Evolutionary conservation across 1,140 invertebrate species (phyloP), one percentile per base, ranked within the genome.

Genomic region (Drosophila paulistorum): DNA sequence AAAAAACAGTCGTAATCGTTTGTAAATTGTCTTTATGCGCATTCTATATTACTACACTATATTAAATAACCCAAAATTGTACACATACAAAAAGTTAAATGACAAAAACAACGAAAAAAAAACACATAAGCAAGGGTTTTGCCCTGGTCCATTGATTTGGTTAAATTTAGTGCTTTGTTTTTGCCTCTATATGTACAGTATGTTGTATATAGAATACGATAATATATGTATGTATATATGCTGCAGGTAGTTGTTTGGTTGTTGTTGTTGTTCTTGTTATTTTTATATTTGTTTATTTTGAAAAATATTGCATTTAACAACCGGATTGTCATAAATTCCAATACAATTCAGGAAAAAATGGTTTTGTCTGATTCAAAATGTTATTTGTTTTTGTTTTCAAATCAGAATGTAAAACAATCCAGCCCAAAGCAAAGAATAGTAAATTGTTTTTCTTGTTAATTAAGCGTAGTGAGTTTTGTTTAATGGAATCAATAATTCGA

Each of bases 191-290:
- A 81, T 81, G 60, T 74, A 70, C 75, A 72, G 30, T 73, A 64
- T 45, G 30, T 66, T 35, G 63, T 70, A 60, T 76, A 67, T 69
- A 82, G 64, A 84, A 66, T 75, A 54, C 73, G 61, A 67, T 71
- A 63, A 70, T 54, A 51, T 77, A 33, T 72, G 33, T 64, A 48
- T 73, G 73, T 64, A 48, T 68, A 71, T 79, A 63, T 73, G 73
- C 74, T 85, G 81, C 77, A 86, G 82, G 82, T 86, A 86, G 82
- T 86, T 82, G 68, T 54, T 86, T 71, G 81, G 81, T 84, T 86
- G 81, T 85, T 86, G 81, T 85, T 86, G 51, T 77, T 65, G 48
- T 30, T 30, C 26, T 26, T 71, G 30, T 11, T 48, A 26, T 3
- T 39, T 39, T 39, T 11, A n/a, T 39, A 4, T 39, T 64, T 63